A percentile compares a stretch with the other conserved stretches of the same genome.
Conservation (phyloP, 2,797 vertebrate species). For the Orestias chungarensis region DNA sequence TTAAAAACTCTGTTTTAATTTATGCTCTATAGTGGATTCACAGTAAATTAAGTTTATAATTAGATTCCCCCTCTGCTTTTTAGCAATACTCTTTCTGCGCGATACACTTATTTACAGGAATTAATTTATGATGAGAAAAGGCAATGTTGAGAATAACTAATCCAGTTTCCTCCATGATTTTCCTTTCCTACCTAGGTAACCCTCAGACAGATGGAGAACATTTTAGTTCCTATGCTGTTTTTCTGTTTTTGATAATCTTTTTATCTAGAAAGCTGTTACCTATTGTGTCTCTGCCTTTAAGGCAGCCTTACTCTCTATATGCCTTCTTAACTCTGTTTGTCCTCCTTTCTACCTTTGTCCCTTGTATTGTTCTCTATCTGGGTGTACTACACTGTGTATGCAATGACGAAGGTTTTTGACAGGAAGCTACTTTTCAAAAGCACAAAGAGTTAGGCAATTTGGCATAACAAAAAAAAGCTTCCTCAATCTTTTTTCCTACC, state of each 20-base stretch:
- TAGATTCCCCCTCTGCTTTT: not conserved
- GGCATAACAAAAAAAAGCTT: not conserved
- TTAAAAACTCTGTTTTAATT: not conserved
- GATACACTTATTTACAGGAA: not conserved
- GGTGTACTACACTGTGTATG: not conserved
- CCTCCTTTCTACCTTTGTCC: slow-evolving; percentile 2
- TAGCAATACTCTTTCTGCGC: not conserved
- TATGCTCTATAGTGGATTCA: not conserved
- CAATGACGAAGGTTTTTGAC: not conserved
- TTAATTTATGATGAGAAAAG: not conserved
- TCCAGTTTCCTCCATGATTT: not conserved
- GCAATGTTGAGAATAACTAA: not conserved
- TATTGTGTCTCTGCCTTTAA: slow-evolving; percentile 1
- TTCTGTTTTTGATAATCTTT: not conserved
- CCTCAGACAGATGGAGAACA: not conserved
- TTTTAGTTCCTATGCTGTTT: not conserved
- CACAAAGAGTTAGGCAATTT: not conserved
- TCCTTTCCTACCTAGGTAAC: not conserved
- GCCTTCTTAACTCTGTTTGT: not conserved
- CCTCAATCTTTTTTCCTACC: not conserved
- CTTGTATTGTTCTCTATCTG: not conserved
- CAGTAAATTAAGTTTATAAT: not conserved
- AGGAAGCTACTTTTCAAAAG: slow-evolving; percentile 1
- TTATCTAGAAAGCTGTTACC: not conserved
- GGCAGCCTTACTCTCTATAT: not conserved